A percentile compares a stretch with the other conserved stretches of the same genome.
Evolutionary conservation across 2,113 vertebrate genomes (phyloP).

Genomic region (Fregata magnificens): DNA sequence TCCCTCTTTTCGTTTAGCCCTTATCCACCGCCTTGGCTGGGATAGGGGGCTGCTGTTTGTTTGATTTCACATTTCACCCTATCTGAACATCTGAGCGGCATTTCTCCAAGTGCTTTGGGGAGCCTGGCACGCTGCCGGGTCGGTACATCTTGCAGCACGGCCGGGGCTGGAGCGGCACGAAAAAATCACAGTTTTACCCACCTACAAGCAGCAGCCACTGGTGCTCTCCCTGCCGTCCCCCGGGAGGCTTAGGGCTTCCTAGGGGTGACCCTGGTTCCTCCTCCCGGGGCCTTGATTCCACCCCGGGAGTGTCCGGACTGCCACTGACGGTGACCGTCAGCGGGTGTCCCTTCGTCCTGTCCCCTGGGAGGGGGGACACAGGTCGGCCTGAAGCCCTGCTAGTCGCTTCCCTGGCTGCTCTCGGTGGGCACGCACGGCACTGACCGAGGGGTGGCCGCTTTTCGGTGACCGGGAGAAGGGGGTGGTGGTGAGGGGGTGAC

Average conservation of each 20-base stretch:
- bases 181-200: not conserved
- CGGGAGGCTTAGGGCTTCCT: not conserved
- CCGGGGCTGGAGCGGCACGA: accelerated
- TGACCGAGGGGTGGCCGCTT: not conserved
- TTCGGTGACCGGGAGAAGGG: not conserved
- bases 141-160: accelerated
- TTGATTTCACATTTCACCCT: not conserved
- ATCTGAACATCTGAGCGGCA: accelerated
- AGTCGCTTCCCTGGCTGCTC: not conserved
- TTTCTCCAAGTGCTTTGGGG: not conserved
- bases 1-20: not conserved
- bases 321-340: not conserved
- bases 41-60: accelerated
- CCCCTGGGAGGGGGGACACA: no score
- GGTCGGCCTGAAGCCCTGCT: not conserved
- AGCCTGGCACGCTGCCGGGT: accelerated
- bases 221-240: not conserved
- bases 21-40: not conserved
- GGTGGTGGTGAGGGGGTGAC: no score
- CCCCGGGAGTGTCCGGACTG: not conserved
- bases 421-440: not conserved
- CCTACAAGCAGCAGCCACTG: not conserved
- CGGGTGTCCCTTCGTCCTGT: not conserved
- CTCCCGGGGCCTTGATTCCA: no score
- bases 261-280: not conserved